Evolutionary conservation across 2,888 invertebrate genomes (phyloP), one percentile per base, ranked within the genome.

Genomic region (Proisotoma minuta): DNA sequence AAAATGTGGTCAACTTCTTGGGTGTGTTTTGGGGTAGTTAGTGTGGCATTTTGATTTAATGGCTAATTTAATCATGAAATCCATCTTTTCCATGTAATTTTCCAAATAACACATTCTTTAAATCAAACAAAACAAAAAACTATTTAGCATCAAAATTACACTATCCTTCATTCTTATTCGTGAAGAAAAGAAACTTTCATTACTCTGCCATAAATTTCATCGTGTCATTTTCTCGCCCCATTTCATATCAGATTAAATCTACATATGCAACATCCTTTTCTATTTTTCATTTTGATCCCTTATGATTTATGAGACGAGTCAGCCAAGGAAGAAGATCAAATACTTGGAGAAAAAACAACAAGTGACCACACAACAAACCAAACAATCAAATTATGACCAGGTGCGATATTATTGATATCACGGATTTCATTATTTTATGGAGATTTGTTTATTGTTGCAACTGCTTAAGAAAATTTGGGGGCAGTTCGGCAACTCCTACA

Each of bases 41-140:
- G 43, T 34, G 34, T 34, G 34, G 34, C 15, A 34, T 10, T 34
- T 34, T 34, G 4, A 43, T 43, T 43, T 12, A 5, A 43, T 43
- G 18, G 27, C n/a, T 51, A 27, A 27, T 15, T 8, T 50, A 50
- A 8, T 50, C 50, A n/a, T 20, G 50, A 50, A 50, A 50, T 5
- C 23, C 50, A 50, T 50, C 50, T 50, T 50, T 50, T 50, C 23
- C 20, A 50, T 50, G 50, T 50, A 50, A 50, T 50, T 43, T 43
- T 43, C 43, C n/a, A n/a, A n/a, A n/a, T n/a, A n/a, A n/a, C n/a
- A n/a, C n/a, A n/a, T n/a, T n/a, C n/a, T n/a, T n/a, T n/a, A n/a
- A n/a, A n/a, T n/a, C n/a, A n/a, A n/a, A n/a, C n/a, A n/a, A n/a
- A n/a, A 43, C 18, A 43, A 43, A 43, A 43, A 43, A 43, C 4